Percentiles rank a stretch among this genome's conserved stretches.
These are phyloP conservation scores for Pteronotus mesoamericanus DNA, from an alignment of 2,797 vertebrate genomes.

Conservation along the genomic window DNA sequence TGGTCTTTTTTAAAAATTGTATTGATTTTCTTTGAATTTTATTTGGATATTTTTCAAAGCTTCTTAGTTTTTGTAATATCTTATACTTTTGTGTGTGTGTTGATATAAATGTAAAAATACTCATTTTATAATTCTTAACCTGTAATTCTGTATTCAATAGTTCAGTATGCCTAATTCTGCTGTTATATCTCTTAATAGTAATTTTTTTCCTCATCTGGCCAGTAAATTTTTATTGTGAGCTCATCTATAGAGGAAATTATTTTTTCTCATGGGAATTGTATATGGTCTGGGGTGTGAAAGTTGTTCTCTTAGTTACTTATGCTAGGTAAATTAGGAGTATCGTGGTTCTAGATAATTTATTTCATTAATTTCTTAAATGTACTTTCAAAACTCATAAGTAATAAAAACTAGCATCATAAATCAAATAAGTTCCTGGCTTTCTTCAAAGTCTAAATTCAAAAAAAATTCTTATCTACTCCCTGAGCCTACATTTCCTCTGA, in stretches of 20 bases:
- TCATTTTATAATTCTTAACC: background rate
- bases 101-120: background rate
- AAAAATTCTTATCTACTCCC: background rate
- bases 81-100: background rate
- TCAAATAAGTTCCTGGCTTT: background rate
- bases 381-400: background rate
- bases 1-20: background rate
- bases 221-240: background rate
- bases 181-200: background rate
- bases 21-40: background rate
- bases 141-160: background rate
- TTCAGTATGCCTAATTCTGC: background rate
- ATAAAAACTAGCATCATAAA: background rate
- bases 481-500: background rate
- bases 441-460: background rate
- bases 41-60: background rate
- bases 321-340: background rate
- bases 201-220: background rate
- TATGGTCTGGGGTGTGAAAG: background rate
- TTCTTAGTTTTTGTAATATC: background rate
- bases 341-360: background rate
- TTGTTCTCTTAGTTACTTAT: background rate
- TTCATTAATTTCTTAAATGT: background rate
- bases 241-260: background rate
- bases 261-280: background rate